Evolutionary conservation across 2,797 vertebrate species (phyloP).

Genomic region (Ctenopoma kingsleyae): DNA sequence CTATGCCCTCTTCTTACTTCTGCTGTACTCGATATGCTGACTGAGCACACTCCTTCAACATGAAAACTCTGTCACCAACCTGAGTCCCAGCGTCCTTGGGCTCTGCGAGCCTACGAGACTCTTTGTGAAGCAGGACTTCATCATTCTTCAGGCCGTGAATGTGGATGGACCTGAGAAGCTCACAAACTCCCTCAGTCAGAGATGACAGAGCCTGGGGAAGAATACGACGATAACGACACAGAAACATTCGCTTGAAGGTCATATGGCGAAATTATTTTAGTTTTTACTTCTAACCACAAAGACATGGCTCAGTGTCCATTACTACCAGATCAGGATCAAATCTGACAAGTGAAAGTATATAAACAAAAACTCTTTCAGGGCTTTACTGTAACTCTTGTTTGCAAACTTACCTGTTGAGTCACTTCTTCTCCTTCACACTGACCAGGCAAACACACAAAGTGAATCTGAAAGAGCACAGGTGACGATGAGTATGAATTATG

Average conservation of each 20-base stretch:
- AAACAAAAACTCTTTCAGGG: neutral
- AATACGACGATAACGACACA: neutral
- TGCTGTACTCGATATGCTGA: slow-evolving; percentile 17
- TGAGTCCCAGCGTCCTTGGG: slow-evolving; percentile 63
- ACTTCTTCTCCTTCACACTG: slow-evolving; percentile 80
- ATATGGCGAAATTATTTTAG: neutral
- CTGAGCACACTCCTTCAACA: slow-evolving; percentile 2
- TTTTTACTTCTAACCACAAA: neutral
- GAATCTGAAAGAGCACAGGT: slow-evolving; percentile 75
- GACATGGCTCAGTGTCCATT: neutral
- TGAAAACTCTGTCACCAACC: slow-evolving; percentile 42
- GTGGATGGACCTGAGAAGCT: slow-evolving; percentile 91
- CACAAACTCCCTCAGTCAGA: slow-evolving; percentile 88
- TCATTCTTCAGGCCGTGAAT: slow-evolving; percentile 91
- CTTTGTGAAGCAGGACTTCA: slow-evolving; percentile 93
- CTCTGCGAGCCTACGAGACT: slow-evolving; percentile 83
- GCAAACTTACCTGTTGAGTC: slow-evolving; percentile 76
- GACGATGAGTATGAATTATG: slow-evolving; percentile 14
- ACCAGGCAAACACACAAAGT: slow-evolving; percentile 86
- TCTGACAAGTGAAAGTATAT: neutral
- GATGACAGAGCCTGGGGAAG: slow-evolving; percentile 78
- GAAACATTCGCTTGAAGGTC: neutral
- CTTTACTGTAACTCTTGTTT: neutral
- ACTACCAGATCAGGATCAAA: neutral
- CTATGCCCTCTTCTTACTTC: slow-evolving; percentile 20